These are phyloP conservation scores for Onychostoma macrolepis DNA, from an alignment of 2,113 vertebrate species.

Conservation along the genomic window DNA sequence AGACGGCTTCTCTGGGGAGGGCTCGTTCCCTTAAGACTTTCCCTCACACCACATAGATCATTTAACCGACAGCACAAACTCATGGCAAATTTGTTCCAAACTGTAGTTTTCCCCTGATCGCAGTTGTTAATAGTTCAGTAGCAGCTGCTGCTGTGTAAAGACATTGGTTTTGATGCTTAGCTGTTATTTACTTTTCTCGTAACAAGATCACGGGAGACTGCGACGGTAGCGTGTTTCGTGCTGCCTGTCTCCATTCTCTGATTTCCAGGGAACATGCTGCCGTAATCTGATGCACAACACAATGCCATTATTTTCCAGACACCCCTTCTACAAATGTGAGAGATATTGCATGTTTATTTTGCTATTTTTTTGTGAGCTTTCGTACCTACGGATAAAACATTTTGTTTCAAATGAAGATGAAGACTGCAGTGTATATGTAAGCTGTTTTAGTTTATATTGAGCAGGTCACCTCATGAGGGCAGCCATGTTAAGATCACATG, in stretches of 20 bases:
- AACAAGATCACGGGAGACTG: slow-evolving; percentile 14
- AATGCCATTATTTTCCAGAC: slow-evolving; percentile 11
- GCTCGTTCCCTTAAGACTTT: background rate
- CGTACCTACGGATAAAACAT: background rate
- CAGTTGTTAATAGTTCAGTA: background rate
- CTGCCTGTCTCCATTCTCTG: background rate
- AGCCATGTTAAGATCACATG: background rate
- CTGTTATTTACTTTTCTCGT: slow-evolving; percentile 27
- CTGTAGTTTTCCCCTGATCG: background rate
- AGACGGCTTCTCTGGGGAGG: background rate
- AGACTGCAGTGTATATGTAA: background rate
- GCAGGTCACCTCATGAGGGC: background rate
- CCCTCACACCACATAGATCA: slow-evolving; percentile 34
- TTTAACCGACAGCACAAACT: slow-evolving; percentile 32
- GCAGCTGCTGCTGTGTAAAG: slow-evolving; percentile 30
- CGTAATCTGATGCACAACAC: background rate
- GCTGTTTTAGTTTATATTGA: background rate
- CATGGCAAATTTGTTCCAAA: slow-evolving; percentile 16
- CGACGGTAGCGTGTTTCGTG: background rate
- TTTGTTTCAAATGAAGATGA: background rate
- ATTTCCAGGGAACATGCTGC: background rate
- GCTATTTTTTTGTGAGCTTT: background rate
- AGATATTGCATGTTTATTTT: background rate
- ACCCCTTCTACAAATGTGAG: background rate
- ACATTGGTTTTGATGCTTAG: slow-evolving; percentile 24